Percentiles rank a stretch among this genome's conserved stretches.
Evolutionary conservation across 1,140 invertebrate genomes (phyloP).

Genomic region (Antheraea pernyi): DNA sequence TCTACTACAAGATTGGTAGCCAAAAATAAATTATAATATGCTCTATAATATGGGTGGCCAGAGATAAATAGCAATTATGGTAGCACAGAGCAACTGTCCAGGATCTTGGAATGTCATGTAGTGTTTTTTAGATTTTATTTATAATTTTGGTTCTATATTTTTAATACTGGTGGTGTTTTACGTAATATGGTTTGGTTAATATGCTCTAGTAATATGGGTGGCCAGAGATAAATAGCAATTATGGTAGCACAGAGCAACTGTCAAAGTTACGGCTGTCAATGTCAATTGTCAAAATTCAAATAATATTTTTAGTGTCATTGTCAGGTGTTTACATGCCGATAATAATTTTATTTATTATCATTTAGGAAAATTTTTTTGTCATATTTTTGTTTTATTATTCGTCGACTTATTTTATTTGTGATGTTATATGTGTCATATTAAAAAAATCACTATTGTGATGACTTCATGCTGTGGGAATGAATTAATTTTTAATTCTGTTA

Average conservation of each 20-base stretch:
- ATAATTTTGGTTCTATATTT: too few species aligned
- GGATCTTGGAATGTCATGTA: too few species aligned
- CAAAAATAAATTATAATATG: too few species aligned
- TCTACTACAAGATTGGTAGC: too few species aligned
- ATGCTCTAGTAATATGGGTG: too few species aligned
- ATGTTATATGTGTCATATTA: conserved; percentile 13
- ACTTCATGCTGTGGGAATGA: conserved; percentile 72
- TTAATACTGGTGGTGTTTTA: too few species aligned
- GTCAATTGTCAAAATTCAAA: conserved; percentile 14
- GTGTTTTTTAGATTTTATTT: too few species aligned
- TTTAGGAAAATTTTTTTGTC: conserved; percentile 48
- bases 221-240: neutral
- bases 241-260: neutral
- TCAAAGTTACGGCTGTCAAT: neutral
- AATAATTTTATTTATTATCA: conserved; percentile 17
- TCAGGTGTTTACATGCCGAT: conserved; percentile 58
- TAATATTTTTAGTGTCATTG: conserved; percentile 43
- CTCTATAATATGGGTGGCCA: too few species aligned
- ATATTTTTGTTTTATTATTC: conserved; percentile 25
- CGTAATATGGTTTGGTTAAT: too few species aligned
- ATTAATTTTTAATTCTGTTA: conserved; percentile 56
- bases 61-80: neutral
- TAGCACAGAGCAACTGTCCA: neutral
- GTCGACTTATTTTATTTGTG: conserved; percentile 20
- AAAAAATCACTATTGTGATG: conserved; percentile 51